Conservation (phyloP, 2,797 vertebrate species). For the Gadopsis bispinosus region DNA sequence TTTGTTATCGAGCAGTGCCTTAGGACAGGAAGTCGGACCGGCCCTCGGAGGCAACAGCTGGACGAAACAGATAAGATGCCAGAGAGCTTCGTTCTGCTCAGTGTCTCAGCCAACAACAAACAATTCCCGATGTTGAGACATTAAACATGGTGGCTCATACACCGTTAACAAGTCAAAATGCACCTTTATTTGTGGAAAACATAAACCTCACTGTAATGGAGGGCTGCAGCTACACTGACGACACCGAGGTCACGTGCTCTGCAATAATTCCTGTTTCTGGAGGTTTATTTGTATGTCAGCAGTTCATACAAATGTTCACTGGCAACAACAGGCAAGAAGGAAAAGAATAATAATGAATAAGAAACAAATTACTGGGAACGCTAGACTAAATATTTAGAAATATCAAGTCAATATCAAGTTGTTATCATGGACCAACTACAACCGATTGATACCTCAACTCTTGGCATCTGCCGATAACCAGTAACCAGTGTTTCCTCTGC, state of each 20-base stretch:
- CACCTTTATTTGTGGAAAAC: background rate
- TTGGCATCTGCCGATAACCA: background rate
- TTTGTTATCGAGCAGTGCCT: constrained; percentile 75
- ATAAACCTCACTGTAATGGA: background rate
- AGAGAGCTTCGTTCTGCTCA: background rate
- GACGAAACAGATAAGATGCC: constrained; percentile 64
- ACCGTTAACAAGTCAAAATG: background rate
- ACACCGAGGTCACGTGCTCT: too few species aligned
- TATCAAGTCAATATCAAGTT: background rate
- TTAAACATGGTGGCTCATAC: background rate
- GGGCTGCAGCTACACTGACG: background rate
- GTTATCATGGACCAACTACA: background rate
- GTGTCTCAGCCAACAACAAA: constrained; percentile 11
- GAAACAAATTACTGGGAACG: background rate
- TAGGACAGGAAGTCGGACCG: constrained; percentile 63
- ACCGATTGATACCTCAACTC: too few species aligned
- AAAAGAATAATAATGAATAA: background rate
- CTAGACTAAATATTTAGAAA: background rate
- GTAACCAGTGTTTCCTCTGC: background rate
- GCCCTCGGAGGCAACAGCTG: constrained; percentile 68
- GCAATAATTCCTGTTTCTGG: background rate
- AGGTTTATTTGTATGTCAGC: background rate
- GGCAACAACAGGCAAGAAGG: background rate
- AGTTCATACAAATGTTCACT: background rate
- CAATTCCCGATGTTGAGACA: background rate